Percentiles rank a stretch among this genome's conserved stretches.
phyloP scores from a whole-genome alignment of 2,797 vertebrate species.

The Lagothrix lagotricha region DNA sequence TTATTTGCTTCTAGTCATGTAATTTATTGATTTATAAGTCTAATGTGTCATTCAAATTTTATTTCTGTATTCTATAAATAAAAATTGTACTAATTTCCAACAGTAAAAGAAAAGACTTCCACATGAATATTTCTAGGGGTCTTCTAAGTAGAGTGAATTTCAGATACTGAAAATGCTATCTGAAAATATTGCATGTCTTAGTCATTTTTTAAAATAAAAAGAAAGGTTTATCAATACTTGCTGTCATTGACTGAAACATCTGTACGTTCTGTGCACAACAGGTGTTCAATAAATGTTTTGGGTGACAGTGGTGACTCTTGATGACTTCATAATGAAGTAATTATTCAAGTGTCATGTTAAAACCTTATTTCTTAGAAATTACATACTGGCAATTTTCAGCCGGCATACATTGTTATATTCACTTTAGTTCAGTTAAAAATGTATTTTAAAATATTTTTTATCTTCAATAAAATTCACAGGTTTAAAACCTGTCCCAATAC shows the following conservation, averaged over 20 bases:
- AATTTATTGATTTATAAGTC: background rate
- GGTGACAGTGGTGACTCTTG: conserved; percentile 50
- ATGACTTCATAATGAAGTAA: conserved; percentile 71
- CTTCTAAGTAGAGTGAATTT: background rate
- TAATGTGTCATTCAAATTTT: background rate
- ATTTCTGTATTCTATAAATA: background rate
- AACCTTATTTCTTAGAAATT: conserved; percentile 26
- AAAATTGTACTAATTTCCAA: background rate
- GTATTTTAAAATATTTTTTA: background rate
- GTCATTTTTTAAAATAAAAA: background rate
- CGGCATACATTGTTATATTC: background rate
- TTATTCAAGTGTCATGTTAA: conserved; percentile 62
- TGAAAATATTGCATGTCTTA: background rate
- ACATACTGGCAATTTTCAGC: background rate
- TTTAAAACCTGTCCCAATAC: background rate
- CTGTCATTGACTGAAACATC: conserved; percentile 42
- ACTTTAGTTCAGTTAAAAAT: background rate
- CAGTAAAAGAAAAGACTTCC: background rate
- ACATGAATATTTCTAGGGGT: background rate
- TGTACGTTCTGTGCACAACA: conserved; percentile 59
- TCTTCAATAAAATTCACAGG: background rate
- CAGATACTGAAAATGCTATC: background rate
- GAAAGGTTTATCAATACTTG: conserved; percentile 1
- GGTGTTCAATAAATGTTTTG: conserved; percentile 56
- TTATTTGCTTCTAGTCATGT: no score